phyloP scores from a whole-genome alignment of 2,888 invertebrate genomes.

The Drosophila setosimentum region DNA sequence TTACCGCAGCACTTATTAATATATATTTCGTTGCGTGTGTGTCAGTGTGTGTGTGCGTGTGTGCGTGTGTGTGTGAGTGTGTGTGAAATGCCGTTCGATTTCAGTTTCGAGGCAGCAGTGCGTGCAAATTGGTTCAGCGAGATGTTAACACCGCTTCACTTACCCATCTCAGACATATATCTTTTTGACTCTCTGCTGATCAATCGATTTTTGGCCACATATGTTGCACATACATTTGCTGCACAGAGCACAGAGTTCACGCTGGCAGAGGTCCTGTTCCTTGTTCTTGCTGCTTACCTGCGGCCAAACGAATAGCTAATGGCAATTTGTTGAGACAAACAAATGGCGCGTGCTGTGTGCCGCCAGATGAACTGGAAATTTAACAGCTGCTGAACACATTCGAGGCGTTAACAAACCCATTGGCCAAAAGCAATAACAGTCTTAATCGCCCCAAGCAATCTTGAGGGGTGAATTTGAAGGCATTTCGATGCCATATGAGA shows the following conservation, averaged over 20 bases:
- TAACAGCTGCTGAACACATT: constrained; percentile 65
- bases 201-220: constrained; percentile 25
- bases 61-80: constrained; percentile 11
- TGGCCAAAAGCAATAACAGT: constrained; percentile 1
- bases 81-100: constrained; percentile 56
- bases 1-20: constrained; percentile 52
- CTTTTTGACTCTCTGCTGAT: background rate
- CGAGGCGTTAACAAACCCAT: constrained; percentile 42
- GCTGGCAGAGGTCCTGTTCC: background rate
- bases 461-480: background rate
- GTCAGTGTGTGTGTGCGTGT: constrained; percentile 8
- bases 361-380: constrained; percentile 22
- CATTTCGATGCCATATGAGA: background rate
- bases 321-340: constrained; percentile 52
- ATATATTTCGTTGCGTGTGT: background rate
- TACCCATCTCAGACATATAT: background rate
- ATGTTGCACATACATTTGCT: constrained; percentile 31
- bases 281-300: constrained; percentile 1
- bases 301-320: constrained; percentile 17
- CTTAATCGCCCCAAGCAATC: background rate
- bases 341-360: constrained; percentile 72
- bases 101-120: constrained; percentile 72
- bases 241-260: background rate
- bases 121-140: constrained; percentile 73
- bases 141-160: constrained; percentile 61